Evolutionary conservation across 92 coral and sea anemone genomes (phyloP), one percentile per base, ranked within the genome.

Genomic region (Metridium senile): DNA sequence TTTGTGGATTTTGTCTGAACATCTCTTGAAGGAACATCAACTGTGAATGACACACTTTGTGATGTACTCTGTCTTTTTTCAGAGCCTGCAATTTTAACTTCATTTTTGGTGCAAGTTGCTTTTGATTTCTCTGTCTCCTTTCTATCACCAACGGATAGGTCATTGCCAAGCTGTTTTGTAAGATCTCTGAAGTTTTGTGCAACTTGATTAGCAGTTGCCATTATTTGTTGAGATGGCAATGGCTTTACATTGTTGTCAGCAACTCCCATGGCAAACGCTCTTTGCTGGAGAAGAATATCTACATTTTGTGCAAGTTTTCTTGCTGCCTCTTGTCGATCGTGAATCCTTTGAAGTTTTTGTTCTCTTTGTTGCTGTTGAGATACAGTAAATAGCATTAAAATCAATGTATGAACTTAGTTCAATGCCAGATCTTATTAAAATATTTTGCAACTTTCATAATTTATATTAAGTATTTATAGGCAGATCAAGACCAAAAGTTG

Each of bases 261-360:
- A 0, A 70, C 34, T 32, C 89, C 92, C 53, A 66, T 58, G n/a
- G 93, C 75, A 31, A 92, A 84, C 28, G 88, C 83, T 74, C 90
- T 73, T 68, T 92, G 97, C 33, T 95, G 93, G 21, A 95, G 82
- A 23, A 95, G 82, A 46, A 86, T 74, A 66, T 93, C 99, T 17
- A 95, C 99, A 59, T 86, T 92, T 35, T 87, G 76, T 43, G 93
- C 95, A 64, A 94, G 96, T 78, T 85, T 92, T 85, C 84, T 82
- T 11, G 96, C 92, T 11, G 91, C 87, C 65, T 95, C 97, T 75
- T 95, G 97, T 82, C 97, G 81, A n/a, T 85, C 88, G 62, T 89
- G 93, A 62, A 95, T 95, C 78, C 97, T 84, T 84, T 93, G 83
- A 23, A 95, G 71, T 63, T 89, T 85, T 34, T 88, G 90, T 70